Conservation (phyloP, 1,140 invertebrate genomes). For the Cheumatopsyche charites region DNA sequence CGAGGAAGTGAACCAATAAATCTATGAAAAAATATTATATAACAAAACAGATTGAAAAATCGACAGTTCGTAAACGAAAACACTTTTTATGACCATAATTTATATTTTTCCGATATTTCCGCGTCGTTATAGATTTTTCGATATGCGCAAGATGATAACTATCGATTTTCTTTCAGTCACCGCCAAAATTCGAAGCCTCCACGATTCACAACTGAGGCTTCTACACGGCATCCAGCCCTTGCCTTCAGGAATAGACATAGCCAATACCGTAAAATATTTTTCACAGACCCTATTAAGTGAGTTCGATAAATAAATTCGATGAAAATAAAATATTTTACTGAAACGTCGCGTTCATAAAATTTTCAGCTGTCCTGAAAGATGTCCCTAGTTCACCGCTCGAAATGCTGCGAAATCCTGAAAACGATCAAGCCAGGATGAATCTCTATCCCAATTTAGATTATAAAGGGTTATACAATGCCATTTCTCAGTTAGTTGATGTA, state of each 20-base stretch:
- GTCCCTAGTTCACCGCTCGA: conserved; percentile 89
- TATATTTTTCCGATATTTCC: too few relatives aligned
- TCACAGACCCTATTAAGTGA: conserved; percentile 95
- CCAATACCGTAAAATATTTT: conserved; percentile 97
- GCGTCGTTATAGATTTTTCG: too few relatives aligned
- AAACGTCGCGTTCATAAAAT: not conserved
- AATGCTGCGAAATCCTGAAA: conserved; percentile 83
- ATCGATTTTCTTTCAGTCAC: conserved; percentile 85
- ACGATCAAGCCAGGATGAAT: conserved; percentile 83
- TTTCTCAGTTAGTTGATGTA: conserved; percentile 82
- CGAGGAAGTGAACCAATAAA: too few relatives aligned
- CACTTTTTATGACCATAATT: too few relatives aligned
- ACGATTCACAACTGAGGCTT: conserved; percentile 93
- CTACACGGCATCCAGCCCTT: conserved; percentile 89
- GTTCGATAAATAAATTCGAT: conserved; percentile 44
- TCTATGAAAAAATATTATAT: too few relatives aligned
- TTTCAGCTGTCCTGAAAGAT: conserved; percentile 90
- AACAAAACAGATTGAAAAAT: too few relatives aligned
- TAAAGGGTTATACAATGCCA: conserved; percentile 86
- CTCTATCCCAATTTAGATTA: conserved; percentile 96
- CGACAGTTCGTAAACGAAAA: too few relatives aligned
- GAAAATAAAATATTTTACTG: not conserved
- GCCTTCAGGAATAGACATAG: conserved; percentile 94
- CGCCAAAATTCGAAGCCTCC: conserved; percentile 94
- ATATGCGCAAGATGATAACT: conserved; percentile 41